Percentiles rank a stretch among this genome's conserved stretches.
Conservation (phyloP, 2,113 vertebrate genomes). For the Setophaga coronata region DNA sequence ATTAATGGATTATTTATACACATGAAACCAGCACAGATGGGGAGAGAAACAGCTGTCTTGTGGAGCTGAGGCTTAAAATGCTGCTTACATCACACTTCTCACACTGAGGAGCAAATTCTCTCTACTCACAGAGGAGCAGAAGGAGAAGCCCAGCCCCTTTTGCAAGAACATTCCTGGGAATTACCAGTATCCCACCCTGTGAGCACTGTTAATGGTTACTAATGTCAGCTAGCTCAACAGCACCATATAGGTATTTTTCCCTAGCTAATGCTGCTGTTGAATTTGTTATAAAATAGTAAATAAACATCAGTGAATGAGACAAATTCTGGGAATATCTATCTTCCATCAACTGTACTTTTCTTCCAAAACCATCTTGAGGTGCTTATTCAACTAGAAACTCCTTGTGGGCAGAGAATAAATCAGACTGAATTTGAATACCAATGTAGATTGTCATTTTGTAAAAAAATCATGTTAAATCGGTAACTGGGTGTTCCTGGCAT, state of each 20-base stretch:
- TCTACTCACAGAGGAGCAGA: not conserved
- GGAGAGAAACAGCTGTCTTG: not conserved
- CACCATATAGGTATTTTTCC: accelerated
- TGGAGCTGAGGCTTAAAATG: not conserved
- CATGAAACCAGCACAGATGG: not conserved
- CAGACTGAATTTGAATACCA: not conserved
- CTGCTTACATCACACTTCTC: not conserved
- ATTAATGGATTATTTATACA: not conserved
- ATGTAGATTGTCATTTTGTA: not conserved
- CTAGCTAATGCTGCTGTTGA: not conserved
- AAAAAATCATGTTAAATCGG: not conserved
- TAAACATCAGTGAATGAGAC: not conserved
- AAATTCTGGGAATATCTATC: not conserved
- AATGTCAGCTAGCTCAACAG: not conserved
- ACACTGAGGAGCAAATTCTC: not conserved
- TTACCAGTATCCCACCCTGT: not conserved
- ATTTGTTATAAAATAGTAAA: not conserved
- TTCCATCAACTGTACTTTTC: not conserved
- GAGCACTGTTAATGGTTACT: not conserved
- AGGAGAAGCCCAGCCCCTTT: not conserved
- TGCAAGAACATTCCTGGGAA: not conserved
- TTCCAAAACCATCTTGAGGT: not conserved
- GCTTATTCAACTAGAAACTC: not conserved
- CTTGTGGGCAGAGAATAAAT: not conserved
- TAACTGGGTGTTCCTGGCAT: not conserved